These are phyloP conservation scores for Sitobion miscanthi DNA, from an alignment of 1,140 invertebrate genomes.

Conservation along the genomic window DNA sequence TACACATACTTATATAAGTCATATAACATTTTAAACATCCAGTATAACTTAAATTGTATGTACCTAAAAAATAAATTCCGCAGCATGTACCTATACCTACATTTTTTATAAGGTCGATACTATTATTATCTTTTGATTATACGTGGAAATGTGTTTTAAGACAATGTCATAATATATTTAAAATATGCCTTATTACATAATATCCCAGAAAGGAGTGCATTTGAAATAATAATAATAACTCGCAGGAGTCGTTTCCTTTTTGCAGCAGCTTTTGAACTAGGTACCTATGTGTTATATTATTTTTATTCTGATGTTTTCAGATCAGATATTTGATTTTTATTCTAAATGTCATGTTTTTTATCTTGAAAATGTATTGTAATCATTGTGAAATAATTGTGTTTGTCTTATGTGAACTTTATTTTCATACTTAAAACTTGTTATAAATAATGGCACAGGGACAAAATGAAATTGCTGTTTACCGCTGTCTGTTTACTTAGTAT, in stretches of 20 bases:
- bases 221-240: background rate
- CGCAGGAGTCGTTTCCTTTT: background rate
- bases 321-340: background rate
- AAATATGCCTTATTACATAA: background rate
- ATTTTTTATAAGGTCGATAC: too few relatives aligned
- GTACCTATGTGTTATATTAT: background rate
- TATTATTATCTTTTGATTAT: background rate
- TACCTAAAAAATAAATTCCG: too few relatives aligned
- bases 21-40: too few relatives aligned
- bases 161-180: background rate
- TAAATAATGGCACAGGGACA: background rate
- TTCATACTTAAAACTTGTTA: slow-evolving; percentile 18
- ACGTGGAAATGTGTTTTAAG: background rate
- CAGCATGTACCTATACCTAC: too few relatives aligned
- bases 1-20: too few relatives aligned
- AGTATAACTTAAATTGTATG: too few relatives aligned
- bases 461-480: background rate
- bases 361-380: background rate
- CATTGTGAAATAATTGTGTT: background rate
- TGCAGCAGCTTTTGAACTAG: background rate
- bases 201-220: background rate
- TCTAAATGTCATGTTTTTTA: background rate
- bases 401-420: background rate
- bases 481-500: background rate
- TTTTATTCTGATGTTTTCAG: background rate